Percentiles rank a stretch among this genome's conserved stretches.
phyloP scores from a whole-genome alignment of 2,113 vertebrate species.

The Numida meleagris region DNA sequence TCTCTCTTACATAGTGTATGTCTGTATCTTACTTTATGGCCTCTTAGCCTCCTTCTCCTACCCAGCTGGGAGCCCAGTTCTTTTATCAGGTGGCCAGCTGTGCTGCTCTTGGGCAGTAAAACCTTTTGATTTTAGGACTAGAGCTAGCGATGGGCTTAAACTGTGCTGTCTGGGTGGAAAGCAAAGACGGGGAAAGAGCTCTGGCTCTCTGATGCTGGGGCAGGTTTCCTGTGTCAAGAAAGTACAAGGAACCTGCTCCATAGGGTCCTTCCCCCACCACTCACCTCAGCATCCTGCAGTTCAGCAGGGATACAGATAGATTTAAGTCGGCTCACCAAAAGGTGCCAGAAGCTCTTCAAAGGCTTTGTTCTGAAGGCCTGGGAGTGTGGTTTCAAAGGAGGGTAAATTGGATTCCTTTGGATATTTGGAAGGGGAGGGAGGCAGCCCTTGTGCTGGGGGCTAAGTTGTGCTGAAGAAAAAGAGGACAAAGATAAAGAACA shows the following conservation, averaged over 20 bases:
- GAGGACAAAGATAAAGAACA: not conserved
- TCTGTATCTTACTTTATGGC: not conserved
- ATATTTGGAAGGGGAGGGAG: not conserved
- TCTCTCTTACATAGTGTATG: not conserved
- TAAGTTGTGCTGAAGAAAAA: not conserved
- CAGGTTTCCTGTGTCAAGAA: not conserved
- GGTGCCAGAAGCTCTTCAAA: not conserved
- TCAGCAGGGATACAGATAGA: not conserved
- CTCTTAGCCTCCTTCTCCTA: not conserved
- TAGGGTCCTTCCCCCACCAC: not conserved
- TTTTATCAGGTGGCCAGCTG: slow-evolving; percentile 2
- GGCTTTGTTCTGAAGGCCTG: not conserved
- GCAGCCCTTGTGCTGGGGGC: not conserved
- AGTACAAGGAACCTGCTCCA: not conserved
- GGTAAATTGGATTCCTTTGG: not conserved
- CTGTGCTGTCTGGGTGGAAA: not conserved
- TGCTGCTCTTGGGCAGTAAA: not conserved
- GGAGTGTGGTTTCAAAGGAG: not conserved
- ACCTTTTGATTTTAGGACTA: not conserved
- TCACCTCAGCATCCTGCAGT: not conserved
- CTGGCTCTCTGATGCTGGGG: not conserved
- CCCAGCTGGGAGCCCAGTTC: not conserved
- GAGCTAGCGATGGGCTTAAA: not conserved
- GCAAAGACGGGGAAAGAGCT: not conserved
- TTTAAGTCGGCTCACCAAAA: not conserved